These are phyloP conservation scores for cattle (Bos taurus) DNA, from an alignment of 2,113 vertebrate genomes.

Conservation along the genomic window DNA sequence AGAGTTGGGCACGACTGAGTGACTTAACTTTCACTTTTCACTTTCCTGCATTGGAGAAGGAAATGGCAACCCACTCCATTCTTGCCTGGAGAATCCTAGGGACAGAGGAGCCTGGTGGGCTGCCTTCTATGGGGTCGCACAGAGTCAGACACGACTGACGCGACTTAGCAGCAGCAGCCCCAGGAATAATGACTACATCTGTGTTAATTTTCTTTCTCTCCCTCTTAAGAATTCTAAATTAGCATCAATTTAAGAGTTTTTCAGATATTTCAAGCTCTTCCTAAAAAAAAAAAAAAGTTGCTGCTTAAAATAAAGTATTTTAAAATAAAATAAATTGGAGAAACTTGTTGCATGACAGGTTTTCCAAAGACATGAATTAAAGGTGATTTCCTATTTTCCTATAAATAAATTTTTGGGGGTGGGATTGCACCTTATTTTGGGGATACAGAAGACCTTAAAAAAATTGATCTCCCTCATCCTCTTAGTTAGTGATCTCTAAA, in stretches of 20 bases:
- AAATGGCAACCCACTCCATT: no score
- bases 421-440: neutral
- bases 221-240: neutral
- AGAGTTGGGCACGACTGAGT: no score
- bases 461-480: neutral
- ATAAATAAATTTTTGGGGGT: neutral
- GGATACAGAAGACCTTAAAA: neutral
- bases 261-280: neutral
- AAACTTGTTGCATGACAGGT: neutral
- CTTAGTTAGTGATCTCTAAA: neutral
- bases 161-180: no score
- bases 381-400: neutral
- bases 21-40: no score
- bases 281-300: neutral
- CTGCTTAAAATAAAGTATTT: constrained; percentile 12
- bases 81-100: no score
- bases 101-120: no score
- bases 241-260: neutral
- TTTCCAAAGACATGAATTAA: neutral
- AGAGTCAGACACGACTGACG: no score
- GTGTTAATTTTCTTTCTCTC: neutral
- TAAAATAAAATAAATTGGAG: neutral
- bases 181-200: neutral
- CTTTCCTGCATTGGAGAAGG: no score
- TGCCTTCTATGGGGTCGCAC: no score